phyloP scores from a whole-genome alignment of 2,113 vertebrate genomes.

The Podiceps cristatus region DNA sequence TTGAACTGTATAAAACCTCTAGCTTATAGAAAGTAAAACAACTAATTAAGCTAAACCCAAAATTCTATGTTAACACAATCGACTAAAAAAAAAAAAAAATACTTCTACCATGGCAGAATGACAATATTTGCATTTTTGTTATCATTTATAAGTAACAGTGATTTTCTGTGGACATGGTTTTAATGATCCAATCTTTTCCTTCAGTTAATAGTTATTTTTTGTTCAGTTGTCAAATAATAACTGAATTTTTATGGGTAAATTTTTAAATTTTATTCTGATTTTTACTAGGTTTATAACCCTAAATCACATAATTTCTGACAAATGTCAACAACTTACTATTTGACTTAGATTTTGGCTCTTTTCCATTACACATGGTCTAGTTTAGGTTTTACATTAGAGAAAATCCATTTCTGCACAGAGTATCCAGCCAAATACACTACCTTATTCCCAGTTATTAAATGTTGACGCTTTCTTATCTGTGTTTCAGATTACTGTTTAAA shows the following conservation, averaged over 20 bases:
- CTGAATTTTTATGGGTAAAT: neutral
- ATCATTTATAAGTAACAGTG: neutral
- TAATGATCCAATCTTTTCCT: neutral
- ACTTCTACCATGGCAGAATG: neutral
- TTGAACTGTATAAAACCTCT: neutral
- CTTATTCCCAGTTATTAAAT: neutral
- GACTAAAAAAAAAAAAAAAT: neutral
- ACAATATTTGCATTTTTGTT: neutral
- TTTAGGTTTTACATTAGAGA: neutral
- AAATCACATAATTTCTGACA: neutral
- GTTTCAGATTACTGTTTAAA: constrained; percentile 34
- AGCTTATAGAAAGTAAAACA: neutral
- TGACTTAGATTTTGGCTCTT: neutral
- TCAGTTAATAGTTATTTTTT: neutral
- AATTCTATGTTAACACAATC: neutral
- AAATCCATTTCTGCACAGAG: neutral
- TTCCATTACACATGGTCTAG: neutral
- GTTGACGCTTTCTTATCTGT: constrained; percentile 7
- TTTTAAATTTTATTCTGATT: neutral
- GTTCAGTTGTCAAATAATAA: neutral
- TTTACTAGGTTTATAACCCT: neutral
- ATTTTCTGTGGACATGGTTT: neutral
- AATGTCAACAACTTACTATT: neutral
- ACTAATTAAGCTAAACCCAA: neutral
- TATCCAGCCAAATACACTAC: neutral